Base-by-base conservation (phyloP, 2,888 invertebrate species). In the Oligia fasciuncula region DNA sequence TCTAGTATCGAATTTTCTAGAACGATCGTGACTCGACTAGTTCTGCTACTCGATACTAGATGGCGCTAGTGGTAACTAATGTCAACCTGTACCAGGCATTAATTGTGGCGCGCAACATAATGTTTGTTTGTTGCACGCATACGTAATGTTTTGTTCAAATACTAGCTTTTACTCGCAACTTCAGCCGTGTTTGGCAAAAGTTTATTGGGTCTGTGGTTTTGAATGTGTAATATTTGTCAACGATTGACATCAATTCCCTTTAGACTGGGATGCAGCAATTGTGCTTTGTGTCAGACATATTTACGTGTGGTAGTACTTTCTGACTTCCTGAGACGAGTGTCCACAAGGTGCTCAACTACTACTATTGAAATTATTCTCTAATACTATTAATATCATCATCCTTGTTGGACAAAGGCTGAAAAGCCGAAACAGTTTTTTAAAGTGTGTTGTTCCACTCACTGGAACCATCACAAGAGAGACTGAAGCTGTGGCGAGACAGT, bases 61-160 rank as follows among this genome's bases (percentile, higher is more conserved):
- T n/a, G n/a, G n/a, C n/a, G n/a, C n/a, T n/a, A n/a, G n/a, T n/a
- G n/a, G n/a, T n/a, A n/a, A n/a, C n/a, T n/a, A n/a, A n/a, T n/a
- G n/a, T n/a, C n/a, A n/a, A n/a, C n/a, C n/a, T n/a, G n/a, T n/a
- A n/a, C n/a, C n/a, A n/a, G n/a, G n/a, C n/a, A n/a, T n/a, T n/a
- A n/a, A n/a, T n/a, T n/a, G n/a, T n/a, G n/a, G n/a, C n/a, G n/a
- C n/a, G n/a, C n/a, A n/a, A n/a, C n/a, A n/a, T n/a, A 5, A 5
- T 81, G 79, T 80, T 49, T 77, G 80, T 78, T 66, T 76, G 84
- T 88, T 51, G 62, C 60, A 54, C 69, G 77, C 81, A 86, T 81
- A 80, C 70, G 68, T 77, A 84, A 86, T 86, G 70, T 74, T 62
- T 66, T 70, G 57, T 65, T 60, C 63, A 76, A 73, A 86, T 54